Conservation (phyloP, 2,888 invertebrate genomes). For the Rhamphomyia laevipes region DNA sequence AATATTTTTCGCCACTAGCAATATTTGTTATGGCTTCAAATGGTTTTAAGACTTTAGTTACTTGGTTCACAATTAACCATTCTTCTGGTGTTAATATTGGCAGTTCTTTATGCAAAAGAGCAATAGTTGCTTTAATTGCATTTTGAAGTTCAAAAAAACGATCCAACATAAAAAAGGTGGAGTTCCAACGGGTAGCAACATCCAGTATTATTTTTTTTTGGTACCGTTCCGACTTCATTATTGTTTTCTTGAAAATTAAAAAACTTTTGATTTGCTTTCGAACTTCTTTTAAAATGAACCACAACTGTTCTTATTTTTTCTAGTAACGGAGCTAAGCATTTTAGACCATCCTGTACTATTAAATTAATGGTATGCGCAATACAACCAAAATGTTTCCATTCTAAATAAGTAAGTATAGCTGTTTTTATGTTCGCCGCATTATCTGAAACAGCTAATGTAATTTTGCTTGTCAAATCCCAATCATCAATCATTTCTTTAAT, state of each 20-base stretch:
- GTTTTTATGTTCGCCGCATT: slow-evolving; percentile 13
- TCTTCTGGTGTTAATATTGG: slow-evolving; percentile 11
- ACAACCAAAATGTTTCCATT: slow-evolving; percentile 17
- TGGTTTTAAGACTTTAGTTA: slow-evolving; percentile 16
- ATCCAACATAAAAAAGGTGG: slow-evolving; percentile 1
- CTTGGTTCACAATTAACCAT: slow-evolving; percentile 14
- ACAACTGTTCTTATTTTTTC: not conserved
- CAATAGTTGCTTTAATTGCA: not conserved
- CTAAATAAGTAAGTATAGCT: slow-evolving; percentile 13
- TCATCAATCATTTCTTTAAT: slow-evolving; percentile 14
- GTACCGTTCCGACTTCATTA: not conserved
- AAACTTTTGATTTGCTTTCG: slow-evolving; percentile 19
- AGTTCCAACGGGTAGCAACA: slow-evolving; percentile 1
- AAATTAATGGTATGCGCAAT: slow-evolving; percentile 16
- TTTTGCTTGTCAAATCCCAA: slow-evolving; percentile 20
- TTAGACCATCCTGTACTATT: slow-evolving; percentile 11
- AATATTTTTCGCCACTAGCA: slow-evolving; percentile 17
- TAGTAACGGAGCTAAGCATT: not conserved
- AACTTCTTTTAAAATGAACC: slow-evolving; percentile 19
- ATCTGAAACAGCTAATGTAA: slow-evolving; percentile 19
- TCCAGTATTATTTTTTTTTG: slow-evolving; percentile 1
- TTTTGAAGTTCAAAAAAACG: not conserved
- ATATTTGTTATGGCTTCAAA: slow-evolving; percentile 16
- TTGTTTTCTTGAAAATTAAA: slow-evolving; percentile 17
- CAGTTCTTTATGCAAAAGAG: not conserved